Evolutionary conservation across 2,797 vertebrate species (phyloP), one percentile per base, ranked within the genome.

Genomic region (Atherinosoma microstoma): DNA sequence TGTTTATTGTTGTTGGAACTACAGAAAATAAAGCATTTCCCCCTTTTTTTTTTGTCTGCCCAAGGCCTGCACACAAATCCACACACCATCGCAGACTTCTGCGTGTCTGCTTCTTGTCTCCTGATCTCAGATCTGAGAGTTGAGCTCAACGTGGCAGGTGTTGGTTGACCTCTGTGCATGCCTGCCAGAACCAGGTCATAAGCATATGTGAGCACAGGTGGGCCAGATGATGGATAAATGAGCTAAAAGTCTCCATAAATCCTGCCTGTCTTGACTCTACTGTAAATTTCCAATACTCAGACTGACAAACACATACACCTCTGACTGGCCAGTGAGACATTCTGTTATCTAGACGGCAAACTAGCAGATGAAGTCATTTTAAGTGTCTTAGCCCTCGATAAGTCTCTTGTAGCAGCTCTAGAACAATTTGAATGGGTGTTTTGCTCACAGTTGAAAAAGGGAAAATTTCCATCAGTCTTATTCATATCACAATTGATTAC

Each of bases 161-260:
- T 58, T 60, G 78, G 63, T 84, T 18, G 49, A 82, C 84, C 76
- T 49, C 78, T 74, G 73, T 82, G 65, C 30, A 1, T 2, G 27
- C 35, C 66, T 80, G 84, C 70, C 68, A 76, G 64, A 76, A 30
- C 60, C 64, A 68, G 80, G 45, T 22, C 42, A 73, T 64, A 57
- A 80, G 78, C 82, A 88, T 80, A 63, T 85, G 81, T 74, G 69
- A 91, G 69, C 74, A 56, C 86, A 89, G 87, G 89, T 88, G 85
- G 80, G 63, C 80, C 75, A 67, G 67, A 89, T 89, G 88, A 92
- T 91, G 70, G 82, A 86, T 81, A 51, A 77, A 72, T 68, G 78
- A 73, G 67, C 78, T 76, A 58, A 67, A 78, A 58, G 53, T 84
- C 66, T 82, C 49, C 40, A 59, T 36, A 49, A 67, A 59, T 73